Conservation (phyloP, 2,797 vertebrate species). For the Sebastes steindachneri region DNA sequence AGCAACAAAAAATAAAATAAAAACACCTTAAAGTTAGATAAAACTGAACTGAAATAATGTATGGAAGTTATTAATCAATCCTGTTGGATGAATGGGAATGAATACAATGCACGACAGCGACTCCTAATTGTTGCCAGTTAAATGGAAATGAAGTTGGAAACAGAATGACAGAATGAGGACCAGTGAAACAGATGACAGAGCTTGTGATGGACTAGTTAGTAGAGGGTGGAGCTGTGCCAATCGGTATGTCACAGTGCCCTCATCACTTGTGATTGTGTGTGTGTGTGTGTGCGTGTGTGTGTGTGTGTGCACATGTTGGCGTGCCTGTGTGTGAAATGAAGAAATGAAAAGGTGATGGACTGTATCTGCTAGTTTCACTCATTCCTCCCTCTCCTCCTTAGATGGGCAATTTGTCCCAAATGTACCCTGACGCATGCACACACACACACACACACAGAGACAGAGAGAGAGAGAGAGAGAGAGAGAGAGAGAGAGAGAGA, state of each 20-base stretch:
- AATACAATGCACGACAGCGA: background rate
- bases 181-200: background rate
- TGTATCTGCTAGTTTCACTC: constrained; percentile 14
- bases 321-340: constrained; percentile 9
- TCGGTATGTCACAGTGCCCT: constrained; percentile 17
- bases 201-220: background rate
- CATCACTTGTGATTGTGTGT: background rate
- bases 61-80: background rate
- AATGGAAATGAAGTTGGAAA: background rate
- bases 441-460: background rate
- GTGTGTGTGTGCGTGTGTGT: background rate
- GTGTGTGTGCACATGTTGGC: background rate
- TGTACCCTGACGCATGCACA: background rate
- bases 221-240: background rate
- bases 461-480: background rate
- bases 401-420: constrained; percentile 19
- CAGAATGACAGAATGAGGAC: background rate
- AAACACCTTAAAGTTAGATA: background rate
- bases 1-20: background rate
- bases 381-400: background rate
- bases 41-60: background rate
- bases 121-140: background rate
- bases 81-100: background rate
- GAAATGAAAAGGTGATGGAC: constrained; percentile 28
- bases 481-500: background rate